These are phyloP conservation scores for Choloepus didactylus DNA, from an alignment of 2,797 vertebrate species.

Conservation along the genomic window DNA sequence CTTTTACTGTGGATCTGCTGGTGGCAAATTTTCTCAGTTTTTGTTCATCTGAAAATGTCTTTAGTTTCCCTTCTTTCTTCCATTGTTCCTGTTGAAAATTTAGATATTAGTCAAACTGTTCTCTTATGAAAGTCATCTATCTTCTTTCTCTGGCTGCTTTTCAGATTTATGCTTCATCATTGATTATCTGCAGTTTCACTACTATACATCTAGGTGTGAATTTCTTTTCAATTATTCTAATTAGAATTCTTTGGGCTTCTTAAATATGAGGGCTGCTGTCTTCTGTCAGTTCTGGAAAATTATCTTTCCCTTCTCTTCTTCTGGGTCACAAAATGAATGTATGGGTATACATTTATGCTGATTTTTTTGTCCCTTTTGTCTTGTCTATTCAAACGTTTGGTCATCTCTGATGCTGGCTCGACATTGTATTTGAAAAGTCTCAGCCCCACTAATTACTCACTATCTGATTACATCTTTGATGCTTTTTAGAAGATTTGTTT, in stretches of 20 bases:
- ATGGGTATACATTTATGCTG: neutral
- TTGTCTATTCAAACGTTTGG: neutral
- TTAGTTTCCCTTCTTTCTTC: neutral
- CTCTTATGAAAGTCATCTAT: neutral
- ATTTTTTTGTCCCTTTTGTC: neutral
- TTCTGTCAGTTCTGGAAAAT: neutral
- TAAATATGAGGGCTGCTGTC: neutral
- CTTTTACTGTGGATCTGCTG: neutral
- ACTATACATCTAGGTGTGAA: neutral
- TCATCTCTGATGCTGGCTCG: neutral
- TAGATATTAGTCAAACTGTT: neutral
- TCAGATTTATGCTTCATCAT: neutral
- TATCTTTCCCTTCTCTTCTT: neutral
- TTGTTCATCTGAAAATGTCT: neutral
- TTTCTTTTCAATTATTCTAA: constrained; percentile 30
- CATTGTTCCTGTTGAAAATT: neutral
- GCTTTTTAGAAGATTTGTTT: constrained; percentile 27
- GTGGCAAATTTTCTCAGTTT: neutral
- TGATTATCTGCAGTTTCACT: neutral
- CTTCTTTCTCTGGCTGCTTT: neutral
- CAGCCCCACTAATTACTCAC: neutral
- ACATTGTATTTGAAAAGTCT: constrained; percentile 16
- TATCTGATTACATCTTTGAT: neutral
- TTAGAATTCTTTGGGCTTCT: neutral
- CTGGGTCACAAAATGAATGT: neutral